Base-by-base conservation (phyloP, 2,888 invertebrate species). In the Amorpha juglandis region DNA sequence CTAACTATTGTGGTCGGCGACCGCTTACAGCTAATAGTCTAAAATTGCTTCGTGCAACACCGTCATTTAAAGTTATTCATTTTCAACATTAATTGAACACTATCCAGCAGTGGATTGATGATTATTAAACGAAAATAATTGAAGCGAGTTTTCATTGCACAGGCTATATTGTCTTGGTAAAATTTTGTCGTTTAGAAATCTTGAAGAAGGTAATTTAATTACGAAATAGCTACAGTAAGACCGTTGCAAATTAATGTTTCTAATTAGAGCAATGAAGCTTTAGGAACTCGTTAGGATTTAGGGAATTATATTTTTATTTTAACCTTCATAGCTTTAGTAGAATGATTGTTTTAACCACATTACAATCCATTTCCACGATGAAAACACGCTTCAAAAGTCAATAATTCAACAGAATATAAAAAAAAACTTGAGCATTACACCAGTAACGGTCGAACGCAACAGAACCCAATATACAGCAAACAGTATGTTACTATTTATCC, bases 21-120 rank as follows among this genome's bases (percentile, higher is more conserved):
- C 67, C 67, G 67, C 71, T 66, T 72, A 70, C 70, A 68, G 67
- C 71, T 72, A 82, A 78, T 80, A 81, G 74, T 81, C 89, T 90
- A 89, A 83, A 83, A 88, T 89, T 88, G 86, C 86, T 86, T 84
- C 83, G 82, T 82, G 82, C 85, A 78, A n/a, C 77, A 77, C 74
- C 73, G 73, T 64, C 71, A 70, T 71, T 69, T 66, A 68, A 71
- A 58, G 42, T 58, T 73, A 71, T 73, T 63, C 72, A 69, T 74
- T 72, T 73, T 71, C 71, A 74, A 73, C 71, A 68, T 71, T 76
- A 78, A 78, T 81, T 81, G 79, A 81, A 82, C 82, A 80, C 80
- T 80, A 81, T 80, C 74, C 76, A 78, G 77, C 76, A 74, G 71
- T 74, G 72, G 71, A 73, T 70, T 74, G 69, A 62, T 27, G 48